Evolutionary conservation across 2,113 vertebrate species (phyloP).

Genomic region (Oncorhynchus nerka): DNA sequence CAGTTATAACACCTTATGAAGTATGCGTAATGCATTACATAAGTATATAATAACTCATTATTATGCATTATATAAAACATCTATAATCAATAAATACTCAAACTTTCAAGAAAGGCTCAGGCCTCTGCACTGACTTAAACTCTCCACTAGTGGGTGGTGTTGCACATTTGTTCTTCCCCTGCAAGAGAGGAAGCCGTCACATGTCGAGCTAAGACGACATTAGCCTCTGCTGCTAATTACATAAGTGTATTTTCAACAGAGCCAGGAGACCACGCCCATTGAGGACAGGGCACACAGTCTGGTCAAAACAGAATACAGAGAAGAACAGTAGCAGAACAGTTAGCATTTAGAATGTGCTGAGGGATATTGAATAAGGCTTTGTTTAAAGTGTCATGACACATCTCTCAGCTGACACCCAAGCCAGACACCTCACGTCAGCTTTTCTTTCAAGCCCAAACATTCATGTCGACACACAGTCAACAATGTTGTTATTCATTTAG

Average conservation of each 20-base stretch:
- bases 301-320: not conserved
- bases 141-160: not conserved
- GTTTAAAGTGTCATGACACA: too few species aligned
- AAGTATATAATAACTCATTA: too few species aligned
- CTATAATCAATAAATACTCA: too few species aligned
- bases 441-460: not conserved
- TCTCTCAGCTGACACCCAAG: too few species aligned
- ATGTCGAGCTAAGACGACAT: not conserved
- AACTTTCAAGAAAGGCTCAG: not conserved
- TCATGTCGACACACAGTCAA: not conserved
- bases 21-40: too few species aligned
- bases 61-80: not conserved
- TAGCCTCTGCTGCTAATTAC: constrained; percentile 14
- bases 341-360: not conserved
- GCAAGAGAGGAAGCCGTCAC: not conserved
- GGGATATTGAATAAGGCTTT: not conserved
- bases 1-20: not conserved
- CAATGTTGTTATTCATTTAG: not conserved
- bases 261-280: not conserved
- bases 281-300: not conserved
- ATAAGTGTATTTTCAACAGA: constrained; percentile 18
- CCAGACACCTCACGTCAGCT: too few species aligned
- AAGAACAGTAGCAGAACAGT: not conserved
- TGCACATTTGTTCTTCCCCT: not conserved
- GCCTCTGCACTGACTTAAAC: not conserved